These are phyloP conservation scores for Opisthograptis luteolata DNA, from an alignment of 2,888 invertebrate genomes.

Conservation along the genomic window DNA sequence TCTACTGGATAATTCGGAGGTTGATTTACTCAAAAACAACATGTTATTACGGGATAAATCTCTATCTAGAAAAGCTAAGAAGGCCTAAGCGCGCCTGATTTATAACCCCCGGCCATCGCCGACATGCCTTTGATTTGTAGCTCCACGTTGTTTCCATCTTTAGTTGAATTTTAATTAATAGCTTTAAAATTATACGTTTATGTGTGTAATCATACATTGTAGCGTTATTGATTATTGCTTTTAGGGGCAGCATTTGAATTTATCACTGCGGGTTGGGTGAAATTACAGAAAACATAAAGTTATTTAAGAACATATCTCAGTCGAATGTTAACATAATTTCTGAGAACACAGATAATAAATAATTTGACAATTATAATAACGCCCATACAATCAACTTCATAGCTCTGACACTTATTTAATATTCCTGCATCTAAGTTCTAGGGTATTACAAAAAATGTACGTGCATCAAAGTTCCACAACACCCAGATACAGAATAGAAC, in stretches of 20 bases:
- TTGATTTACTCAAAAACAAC: conserved; percentile 84
- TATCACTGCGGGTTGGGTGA: conserved; percentile 49
- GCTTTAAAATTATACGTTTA: conserved; percentile 75
- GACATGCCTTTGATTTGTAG: conserved; percentile 78
- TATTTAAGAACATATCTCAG: conserved; percentile 12
- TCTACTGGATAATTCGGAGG: conserved; percentile 84
- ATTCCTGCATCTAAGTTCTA: no score
- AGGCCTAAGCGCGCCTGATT: conserved; percentile 82
- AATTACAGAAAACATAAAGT: conserved; percentile 30
- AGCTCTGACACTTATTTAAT: no score
- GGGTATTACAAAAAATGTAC: no score
- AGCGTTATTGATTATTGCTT: conserved; percentile 75
- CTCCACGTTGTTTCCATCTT: conserved; percentile 76
- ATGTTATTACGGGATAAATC: conserved; percentile 84
- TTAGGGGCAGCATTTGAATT: conserved; percentile 62
- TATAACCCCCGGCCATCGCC: conserved; percentile 72
- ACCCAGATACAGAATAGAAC: no score
- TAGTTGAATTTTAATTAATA: conserved; percentile 82
- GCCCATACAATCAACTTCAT: no score
- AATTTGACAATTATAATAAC: no score
- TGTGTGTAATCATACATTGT: conserved; percentile 73
- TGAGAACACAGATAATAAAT: not conserved
- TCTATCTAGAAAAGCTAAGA: conserved; percentile 85
- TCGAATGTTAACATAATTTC: not conserved
- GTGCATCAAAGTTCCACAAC: no score